phyloP scores from a whole-genome alignment of 2,113 vertebrate genomes.

The Chloropsis cyanopogon region DNA sequence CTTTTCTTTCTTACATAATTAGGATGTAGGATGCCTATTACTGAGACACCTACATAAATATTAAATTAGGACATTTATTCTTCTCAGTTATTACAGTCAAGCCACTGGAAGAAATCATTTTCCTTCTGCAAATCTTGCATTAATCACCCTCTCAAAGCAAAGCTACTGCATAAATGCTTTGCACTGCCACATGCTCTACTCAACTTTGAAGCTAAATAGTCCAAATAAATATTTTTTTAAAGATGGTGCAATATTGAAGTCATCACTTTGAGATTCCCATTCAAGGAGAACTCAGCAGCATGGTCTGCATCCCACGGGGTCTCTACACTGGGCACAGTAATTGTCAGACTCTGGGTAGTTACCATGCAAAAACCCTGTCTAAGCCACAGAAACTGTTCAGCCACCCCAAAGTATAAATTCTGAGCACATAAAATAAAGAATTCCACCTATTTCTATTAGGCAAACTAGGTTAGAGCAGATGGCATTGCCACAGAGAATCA shows the following conservation, averaged over 20 bases:
- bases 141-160: not conserved
- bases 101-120: not conserved
- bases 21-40: conserved; percentile 53
- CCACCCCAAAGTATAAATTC: not conserved
- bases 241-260: not conserved
- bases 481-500: fast-evolving
- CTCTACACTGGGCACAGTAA: not conserved
- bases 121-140: not conserved
- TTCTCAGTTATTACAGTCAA: conserved; percentile 7
- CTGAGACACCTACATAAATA: conserved; percentile 63
- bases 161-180: not conserved
- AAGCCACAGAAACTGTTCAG: not conserved
- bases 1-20: conserved; percentile 65
- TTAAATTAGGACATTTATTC: conserved; percentile 63
- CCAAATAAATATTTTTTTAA: not conserved
- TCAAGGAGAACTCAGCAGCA: not conserved
- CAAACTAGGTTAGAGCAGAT: not conserved
- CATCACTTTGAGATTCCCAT: not conserved
- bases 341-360: not conserved
- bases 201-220: not conserved
- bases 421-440: not conserved
- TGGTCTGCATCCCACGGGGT: not conserved
- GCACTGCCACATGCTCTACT: fast-evolving
- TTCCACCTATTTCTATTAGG: not conserved
- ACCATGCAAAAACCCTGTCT: not conserved